Conservation (phyloP, 2,797 vertebrate species). For the Urocyon cinereoargenteus region DNA sequence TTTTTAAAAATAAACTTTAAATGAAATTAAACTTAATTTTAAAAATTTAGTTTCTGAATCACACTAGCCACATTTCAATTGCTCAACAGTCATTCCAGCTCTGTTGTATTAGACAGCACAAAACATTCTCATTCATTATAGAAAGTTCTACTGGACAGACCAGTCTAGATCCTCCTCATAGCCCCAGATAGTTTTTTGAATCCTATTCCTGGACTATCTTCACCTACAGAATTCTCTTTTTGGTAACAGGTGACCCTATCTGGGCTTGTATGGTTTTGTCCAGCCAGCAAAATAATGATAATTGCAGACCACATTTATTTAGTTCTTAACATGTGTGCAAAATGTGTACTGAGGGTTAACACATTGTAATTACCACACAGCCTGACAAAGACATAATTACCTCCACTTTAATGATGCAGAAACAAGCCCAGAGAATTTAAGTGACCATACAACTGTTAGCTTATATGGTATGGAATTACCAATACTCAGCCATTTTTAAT, state of each 20-base stretch:
- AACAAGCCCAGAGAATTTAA: conserved; percentile 15
- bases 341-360: neutral
- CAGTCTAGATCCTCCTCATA: neutral
- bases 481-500: neutral
- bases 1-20: neutral
- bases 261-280: neutral
- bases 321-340: neutral
- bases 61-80: neutral
- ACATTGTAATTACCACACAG: neutral
- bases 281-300: neutral
- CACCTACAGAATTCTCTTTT: neutral
- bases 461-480: neutral
- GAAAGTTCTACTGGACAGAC: neutral
- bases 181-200: too few species aligned
- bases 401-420: neutral
- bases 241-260: neutral
- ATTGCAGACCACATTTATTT: neutral
- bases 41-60: neutral
- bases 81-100: neutral
- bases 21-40: neutral
- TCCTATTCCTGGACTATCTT: neutral
- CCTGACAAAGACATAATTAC: neutral
- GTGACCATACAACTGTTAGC: neutral
- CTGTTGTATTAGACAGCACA: rapidly evolving
- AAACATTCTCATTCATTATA: neutral